These are phyloP conservation scores for Osmerus mordax DNA, from an alignment of 2,113 vertebrate genomes.

Conservation along the genomic window DNA sequence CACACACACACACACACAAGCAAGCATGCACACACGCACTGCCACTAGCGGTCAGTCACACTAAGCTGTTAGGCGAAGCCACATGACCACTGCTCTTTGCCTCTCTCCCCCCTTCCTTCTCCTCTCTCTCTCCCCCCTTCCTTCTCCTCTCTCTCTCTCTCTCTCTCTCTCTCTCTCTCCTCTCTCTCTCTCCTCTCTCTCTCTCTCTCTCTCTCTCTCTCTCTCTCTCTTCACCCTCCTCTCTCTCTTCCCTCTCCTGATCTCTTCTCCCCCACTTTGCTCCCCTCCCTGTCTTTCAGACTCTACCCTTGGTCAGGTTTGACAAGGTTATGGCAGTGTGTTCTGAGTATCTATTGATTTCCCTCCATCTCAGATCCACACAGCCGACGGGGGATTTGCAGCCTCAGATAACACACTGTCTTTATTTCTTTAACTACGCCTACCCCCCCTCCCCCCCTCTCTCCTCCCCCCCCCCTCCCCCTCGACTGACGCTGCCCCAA, in stretches of 20 bases:
- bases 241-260: not conserved
- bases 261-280: too few species aligned
- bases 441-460: constrained; percentile 26
- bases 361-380: constrained; percentile 62
- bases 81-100: constrained; percentile 29
- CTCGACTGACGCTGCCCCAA: constrained; percentile 1
- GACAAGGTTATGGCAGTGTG: constrained; percentile 71
- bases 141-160: not conserved
- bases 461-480: too few species aligned
- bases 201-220: not conserved
- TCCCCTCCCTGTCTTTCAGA: constrained; percentile 16
- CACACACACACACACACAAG: not conserved
- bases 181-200: constrained; percentile 8
- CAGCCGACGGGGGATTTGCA: constrained; percentile 55
- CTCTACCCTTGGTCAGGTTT: constrained; percentile 63
- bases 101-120: constrained; percentile 8
- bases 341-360: constrained; percentile 76
- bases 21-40: not conserved
- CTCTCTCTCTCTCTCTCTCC: not conserved
- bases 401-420: constrained; percentile 60
- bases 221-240: not conserved
- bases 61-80: constrained; percentile 48
- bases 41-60: constrained; percentile 35
- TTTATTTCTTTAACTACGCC: constrained; percentile 62
- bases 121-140: not conserved